Evolutionary conservation across 2,888 invertebrate species (phyloP).

Genomic region (Lycophotia porphyrea): DNA sequence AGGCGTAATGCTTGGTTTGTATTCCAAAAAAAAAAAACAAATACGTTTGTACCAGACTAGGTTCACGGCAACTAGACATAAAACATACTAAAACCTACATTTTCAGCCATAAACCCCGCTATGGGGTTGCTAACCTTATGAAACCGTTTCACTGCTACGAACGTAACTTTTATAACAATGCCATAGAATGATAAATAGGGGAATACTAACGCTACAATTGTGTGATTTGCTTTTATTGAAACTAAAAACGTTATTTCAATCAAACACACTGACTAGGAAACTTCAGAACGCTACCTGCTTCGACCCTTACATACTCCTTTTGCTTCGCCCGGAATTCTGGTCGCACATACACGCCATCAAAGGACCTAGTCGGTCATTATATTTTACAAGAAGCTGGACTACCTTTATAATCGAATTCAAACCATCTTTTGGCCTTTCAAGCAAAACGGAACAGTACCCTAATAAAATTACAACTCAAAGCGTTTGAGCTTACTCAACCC

Average conservation of each 20-base stretch:
- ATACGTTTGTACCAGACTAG: background rate
- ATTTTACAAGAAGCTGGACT: background rate
- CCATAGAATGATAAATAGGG: constrained; percentile 4
- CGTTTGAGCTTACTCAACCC: constrained; percentile 15
- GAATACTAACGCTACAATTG: background rate
- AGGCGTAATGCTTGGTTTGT: background rate
- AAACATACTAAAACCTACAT: constrained; percentile 33
- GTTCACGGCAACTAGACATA: constrained; percentile 17
- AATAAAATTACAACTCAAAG: constrained; percentile 21
- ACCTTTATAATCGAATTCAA: constrained; percentile 11
- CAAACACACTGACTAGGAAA: no score
- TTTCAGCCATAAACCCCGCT: constrained; percentile 42
- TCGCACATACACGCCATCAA: no score
- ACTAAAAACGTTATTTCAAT: background rate
- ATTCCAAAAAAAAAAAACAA: background rate
- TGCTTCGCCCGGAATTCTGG: no score
- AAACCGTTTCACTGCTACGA: constrained; percentile 40
- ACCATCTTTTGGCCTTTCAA: background rate
- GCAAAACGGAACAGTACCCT: background rate
- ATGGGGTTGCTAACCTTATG: constrained; percentile 50
- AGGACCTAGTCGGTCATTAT: no score
- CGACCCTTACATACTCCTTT: no score
- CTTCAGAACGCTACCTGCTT: no score
- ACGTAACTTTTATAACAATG: constrained; percentile 33
- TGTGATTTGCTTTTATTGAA: background rate